Evolutionary conservation across 2,888 invertebrate genomes (phyloP).

Genomic region (Archips xylosteana): DNA sequence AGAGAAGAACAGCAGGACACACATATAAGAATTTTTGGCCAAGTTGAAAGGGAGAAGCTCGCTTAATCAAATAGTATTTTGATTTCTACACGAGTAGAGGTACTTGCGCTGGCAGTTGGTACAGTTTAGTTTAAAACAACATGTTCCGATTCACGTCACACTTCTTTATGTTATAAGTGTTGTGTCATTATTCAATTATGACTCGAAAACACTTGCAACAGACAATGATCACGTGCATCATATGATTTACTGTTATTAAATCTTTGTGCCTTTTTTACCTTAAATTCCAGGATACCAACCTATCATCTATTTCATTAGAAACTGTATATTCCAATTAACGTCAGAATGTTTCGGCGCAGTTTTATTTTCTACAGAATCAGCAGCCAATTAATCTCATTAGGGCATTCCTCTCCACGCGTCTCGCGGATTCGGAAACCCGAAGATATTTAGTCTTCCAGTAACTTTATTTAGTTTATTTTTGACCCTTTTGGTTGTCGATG

Average conservation of each 20-base stretch:
- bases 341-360: constrained; percentile 65
- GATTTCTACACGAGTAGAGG: too few relatives aligned
- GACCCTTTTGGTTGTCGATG: constrained; percentile 59
- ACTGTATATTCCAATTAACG: constrained; percentile 76
- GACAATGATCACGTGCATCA: not conserved
- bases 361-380: constrained; percentile 72
- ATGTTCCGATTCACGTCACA: too few relatives aligned
- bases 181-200: not conserved
- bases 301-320: constrained; percentile 44
- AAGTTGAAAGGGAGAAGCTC: too few relatives aligned
- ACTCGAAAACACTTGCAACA: not conserved
- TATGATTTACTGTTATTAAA: not conserved
- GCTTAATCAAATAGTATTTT: too few relatives aligned
- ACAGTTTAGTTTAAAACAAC: too few relatives aligned
- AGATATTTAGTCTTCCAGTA: constrained; percentile 35
- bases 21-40: too few relatives aligned
- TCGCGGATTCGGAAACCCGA: constrained; percentile 66
- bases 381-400: constrained; percentile 81
- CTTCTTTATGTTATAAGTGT: too few relatives aligned
- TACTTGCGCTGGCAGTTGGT: too few relatives aligned
- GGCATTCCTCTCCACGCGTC: constrained; percentile 73
- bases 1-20: too few relatives aligned
- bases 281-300: constrained; percentile 41
- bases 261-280: constrained; percentile 3
- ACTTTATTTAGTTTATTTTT: constrained; percentile 39